Percentiles rank a stretch among this genome's conserved stretches.
phyloP scores from a whole-genome alignment of 2,888 invertebrate species.

The Cryptocheilus praepositus region DNA sequence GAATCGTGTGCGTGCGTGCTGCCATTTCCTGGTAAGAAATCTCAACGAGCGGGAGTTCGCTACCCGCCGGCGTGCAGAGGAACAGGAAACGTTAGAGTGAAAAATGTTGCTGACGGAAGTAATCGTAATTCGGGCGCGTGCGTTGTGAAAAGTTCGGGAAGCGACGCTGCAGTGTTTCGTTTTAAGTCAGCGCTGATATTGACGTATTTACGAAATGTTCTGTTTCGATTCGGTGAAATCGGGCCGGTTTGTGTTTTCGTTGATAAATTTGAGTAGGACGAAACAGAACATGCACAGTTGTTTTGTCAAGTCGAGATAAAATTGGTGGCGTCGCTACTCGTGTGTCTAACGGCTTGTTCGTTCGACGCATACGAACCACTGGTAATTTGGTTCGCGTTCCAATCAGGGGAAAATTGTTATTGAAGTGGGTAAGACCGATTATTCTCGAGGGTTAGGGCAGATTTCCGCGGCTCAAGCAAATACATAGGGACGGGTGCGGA shows the following conservation, averaged over 20 bases:
- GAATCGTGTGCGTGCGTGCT: conserved; percentile 19
- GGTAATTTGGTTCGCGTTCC: background rate
- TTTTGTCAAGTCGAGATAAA: too few species aligned
- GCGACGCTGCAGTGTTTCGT: conserved; percentile 22
- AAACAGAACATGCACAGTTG: too few species aligned
- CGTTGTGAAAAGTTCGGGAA: background rate
- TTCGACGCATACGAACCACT: background rate
- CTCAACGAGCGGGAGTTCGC: conserved; percentile 16
- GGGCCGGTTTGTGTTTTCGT: too few species aligned
- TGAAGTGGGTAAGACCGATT: conserved; percentile 32
- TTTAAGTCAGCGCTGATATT: conserved; percentile 3
- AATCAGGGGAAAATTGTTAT: conserved; percentile 38
- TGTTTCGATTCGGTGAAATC: background rate
- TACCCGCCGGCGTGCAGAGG: background rate
- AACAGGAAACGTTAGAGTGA: conserved; percentile 21
- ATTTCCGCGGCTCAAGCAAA: conserved; percentile 9
- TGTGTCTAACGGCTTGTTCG: background rate
- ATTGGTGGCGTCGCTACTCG: too few species aligned
- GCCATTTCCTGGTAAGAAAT: conserved; percentile 23
- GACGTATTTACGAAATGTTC: conserved; percentile 20
- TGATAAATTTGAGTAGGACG: too few species aligned
- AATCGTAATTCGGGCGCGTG: conserved; percentile 21
- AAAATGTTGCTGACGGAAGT: conserved; percentile 31
- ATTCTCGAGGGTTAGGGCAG: conserved; percentile 24
- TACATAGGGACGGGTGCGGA: background rate